A percentile compares a stretch with the other conserved stretches of the same genome.
These are phyloP conservation scores for Avahi laniger DNA, from an alignment of 2,797 vertebrate genomes.

Conservation along the genomic window DNA sequence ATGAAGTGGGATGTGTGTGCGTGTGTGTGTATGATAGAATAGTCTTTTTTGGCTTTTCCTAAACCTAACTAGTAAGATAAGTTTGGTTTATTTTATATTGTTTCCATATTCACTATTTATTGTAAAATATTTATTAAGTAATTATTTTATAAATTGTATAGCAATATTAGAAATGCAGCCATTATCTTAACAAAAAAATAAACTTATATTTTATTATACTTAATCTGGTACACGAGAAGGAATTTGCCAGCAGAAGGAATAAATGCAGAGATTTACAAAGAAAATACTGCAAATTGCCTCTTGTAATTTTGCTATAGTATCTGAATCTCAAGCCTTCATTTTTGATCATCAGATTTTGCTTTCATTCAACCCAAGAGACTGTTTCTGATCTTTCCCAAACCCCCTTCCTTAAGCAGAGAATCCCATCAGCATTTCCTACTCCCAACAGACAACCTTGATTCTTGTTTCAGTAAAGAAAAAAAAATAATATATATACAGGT, in stretches of 20 bases:
- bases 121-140: background rate
- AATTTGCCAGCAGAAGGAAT: background rate
- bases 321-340: background rate
- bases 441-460: background rate
- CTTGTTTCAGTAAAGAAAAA: background rate
- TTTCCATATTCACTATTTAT: background rate
- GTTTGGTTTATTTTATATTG: background rate
- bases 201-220: background rate
- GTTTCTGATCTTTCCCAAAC: background rate
- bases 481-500: background rate
- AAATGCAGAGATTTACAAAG: background rate
- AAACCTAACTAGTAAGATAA: background rate
- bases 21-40: background rate
- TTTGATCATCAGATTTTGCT: background rate
- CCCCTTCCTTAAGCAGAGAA: background rate
- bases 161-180: background rate
- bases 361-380: background rate
- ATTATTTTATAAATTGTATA: background rate
- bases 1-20: background rate
- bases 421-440: background rate
- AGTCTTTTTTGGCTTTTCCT: background rate
- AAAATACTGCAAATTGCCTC: background rate
- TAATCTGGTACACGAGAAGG: background rate
- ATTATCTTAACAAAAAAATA: background rate
- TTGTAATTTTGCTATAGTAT: background rate